A percentile compares a stretch with the other conserved stretches of the same genome.
Conservation (phyloP, 2,888 invertebrate genomes). For the Acanthosoma haemorrhoidale region DNA sequence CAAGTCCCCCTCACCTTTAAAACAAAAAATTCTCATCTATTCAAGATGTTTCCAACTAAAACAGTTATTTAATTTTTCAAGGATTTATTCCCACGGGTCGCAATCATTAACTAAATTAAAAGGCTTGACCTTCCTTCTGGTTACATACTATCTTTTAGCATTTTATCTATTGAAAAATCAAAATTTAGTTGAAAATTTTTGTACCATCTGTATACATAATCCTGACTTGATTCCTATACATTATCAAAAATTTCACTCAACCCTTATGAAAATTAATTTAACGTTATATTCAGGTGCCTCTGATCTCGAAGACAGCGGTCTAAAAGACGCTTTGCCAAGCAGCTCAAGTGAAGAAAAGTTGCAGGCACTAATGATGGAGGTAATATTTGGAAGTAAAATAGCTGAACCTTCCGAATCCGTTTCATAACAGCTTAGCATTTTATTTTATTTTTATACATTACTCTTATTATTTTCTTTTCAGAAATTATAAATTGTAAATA, state of each 20-base stretch:
- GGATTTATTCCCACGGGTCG: no score
- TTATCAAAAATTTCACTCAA: neutral
- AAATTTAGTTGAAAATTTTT: no score
- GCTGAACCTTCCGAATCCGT: neutral
- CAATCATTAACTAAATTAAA: no score
- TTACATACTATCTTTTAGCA: no score
- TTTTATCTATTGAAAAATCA: no score
- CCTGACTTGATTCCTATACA: no score
- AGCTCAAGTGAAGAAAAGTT: slow-evolving; percentile 13
- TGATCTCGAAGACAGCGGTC: neutral
- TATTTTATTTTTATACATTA: neutral
- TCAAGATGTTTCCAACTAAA: no score
- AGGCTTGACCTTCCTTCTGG: no score
- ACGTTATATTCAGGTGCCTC: neutral
- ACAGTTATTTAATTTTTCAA: no score
- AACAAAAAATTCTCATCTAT: no score
- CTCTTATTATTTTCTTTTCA: slow-evolving; percentile 11
- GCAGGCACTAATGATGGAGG: slow-evolving; percentile 18
- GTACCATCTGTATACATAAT: no score
- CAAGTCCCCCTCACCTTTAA: no score
- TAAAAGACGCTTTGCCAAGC: neutral
- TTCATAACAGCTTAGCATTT: neutral
- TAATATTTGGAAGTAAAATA: slow-evolving; percentile 17
- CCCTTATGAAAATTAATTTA: neutral
- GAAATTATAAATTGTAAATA: slow-evolving; percentile 11